Conservation (phyloP, 2,888 invertebrate genomes). For the Smittia aterrima region DNA sequence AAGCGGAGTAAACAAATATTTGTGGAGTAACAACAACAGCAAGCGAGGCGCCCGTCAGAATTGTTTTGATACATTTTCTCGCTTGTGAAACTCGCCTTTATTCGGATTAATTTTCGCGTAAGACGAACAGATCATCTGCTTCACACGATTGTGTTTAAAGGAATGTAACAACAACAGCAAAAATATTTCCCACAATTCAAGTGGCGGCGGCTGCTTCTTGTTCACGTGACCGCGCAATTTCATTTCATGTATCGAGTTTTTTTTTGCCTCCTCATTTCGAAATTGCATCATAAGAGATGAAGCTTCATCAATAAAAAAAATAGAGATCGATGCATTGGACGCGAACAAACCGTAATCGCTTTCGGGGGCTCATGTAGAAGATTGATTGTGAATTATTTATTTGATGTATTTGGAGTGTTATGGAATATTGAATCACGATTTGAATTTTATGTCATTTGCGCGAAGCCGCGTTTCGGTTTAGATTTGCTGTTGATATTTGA, state of each 20-base stretch:
- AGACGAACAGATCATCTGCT: conserved; percentile 3
- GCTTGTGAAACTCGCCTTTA: not conserved
- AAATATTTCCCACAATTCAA: not conserved
- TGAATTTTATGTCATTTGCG: not conserved
- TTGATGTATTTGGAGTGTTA: not conserved
- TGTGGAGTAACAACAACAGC: too few relatives aligned
- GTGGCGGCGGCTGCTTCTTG: not conserved
- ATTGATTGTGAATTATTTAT: conserved; percentile 27
- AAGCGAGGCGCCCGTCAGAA: not conserved
- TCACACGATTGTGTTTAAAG: not conserved
- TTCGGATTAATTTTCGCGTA: not conserved
- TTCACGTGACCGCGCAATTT: not conserved
- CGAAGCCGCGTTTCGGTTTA: not conserved
- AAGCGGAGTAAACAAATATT: too few relatives aligned
- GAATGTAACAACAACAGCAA: not conserved
- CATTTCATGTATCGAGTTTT: not conserved
- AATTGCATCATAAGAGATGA: not conserved
- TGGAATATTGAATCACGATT: not conserved
- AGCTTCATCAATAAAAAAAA: not conserved
- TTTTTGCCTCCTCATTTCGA: not conserved
- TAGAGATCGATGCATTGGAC: conserved; percentile 7
- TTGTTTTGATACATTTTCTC: not conserved
- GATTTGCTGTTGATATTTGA: conserved; percentile 4
- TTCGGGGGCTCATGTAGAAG: not conserved
- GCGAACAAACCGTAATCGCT: conserved; percentile 33